Conservation (phyloP, 2,888 invertebrate genomes). For the Drosophila multiciliata region DNA sequence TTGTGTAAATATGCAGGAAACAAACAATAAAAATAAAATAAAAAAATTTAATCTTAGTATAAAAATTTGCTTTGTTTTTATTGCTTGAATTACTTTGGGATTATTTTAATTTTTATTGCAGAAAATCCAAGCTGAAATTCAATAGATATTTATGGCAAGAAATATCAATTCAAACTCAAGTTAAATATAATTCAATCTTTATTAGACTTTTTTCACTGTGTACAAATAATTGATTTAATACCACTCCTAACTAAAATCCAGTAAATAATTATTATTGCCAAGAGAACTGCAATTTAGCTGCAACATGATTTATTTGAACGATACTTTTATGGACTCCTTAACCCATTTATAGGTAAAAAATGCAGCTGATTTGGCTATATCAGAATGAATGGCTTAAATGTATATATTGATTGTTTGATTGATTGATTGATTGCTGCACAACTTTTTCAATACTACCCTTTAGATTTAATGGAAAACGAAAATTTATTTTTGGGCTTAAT, state of each 20-base stretch:
- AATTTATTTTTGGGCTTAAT: constrained; percentile 28
- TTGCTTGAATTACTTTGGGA: background rate
- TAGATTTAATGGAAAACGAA: constrained; percentile 2
- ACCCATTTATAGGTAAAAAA: background rate
- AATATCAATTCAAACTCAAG: background rate
- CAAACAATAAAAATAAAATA: background rate
- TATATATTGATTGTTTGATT: background rate
- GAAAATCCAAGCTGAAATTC: background rate
- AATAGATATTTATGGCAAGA: background rate
- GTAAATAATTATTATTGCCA: constrained; percentile 1
- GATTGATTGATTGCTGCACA: background rate
- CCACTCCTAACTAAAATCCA: background rate
- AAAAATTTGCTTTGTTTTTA: background rate
- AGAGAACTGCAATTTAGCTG: background rate
- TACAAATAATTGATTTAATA: background rate
- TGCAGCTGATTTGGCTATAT: background rate
- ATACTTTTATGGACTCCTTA: background rate
- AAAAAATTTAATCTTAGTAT: background rate
- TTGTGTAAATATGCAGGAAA: background rate
- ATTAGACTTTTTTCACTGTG: background rate
- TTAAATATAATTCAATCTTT: background rate
- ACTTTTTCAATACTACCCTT: background rate
- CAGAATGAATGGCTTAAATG: background rate
- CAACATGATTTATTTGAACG: background rate
- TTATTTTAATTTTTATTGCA: background rate